Evolutionary conservation across 1,140 invertebrate genomes (phyloP), one percentile per base, ranked within the genome.

Genomic region (Limonius californicus): DNA sequence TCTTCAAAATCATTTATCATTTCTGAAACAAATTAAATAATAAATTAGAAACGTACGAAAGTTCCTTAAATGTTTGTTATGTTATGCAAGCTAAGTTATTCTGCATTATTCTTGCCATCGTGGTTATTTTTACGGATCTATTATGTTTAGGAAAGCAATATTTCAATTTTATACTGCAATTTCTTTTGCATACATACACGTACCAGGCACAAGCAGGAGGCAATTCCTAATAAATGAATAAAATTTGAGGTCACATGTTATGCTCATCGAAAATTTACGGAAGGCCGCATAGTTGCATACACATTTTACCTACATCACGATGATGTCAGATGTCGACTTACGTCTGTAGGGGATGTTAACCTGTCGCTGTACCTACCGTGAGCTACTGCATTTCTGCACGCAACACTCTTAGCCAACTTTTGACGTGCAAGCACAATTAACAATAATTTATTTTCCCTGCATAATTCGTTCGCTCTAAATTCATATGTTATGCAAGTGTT

Each of bases 1-100:
- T 90, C 85, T 12, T 85, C 84, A 16, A 85, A 87, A 39, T 87
- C 86, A 21, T 56, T 66, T 27, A 72, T 73, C 69, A 72, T 73
- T 62, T 68, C 62, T 68, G 59, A 18, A 61, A 56, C 45, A 50
- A 50, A 39, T 6, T 32, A 32, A n/a, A n/a, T n/a, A n/a, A n/a
- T n/a, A n/a, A n/a, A n/a, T n/a, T n/a, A n/a, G n/a, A n/a, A n/a
- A n/a, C n/a, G n/a, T n/a, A n/a, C n/a, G n/a, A n/a, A n/a, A n/a
- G n/a, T n/a, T n/a, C n/a, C n/a, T n/a, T n/a, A n/a, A n/a, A n/a
- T n/a, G n/a, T n/a, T n/a, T n/a, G n/a, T n/a, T n/a, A n/a, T n/a
- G n/a, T n/a, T n/a, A n/a, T n/a, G n/a, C n/a, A n/a, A n/a, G n/a
- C n/a, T n/a, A n/a, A n/a, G n/a, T n/a, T n/a, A n/a, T n/a, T n/a